Evolutionary conservation across 2,797 vertebrate genomes (phyloP).

Genomic region (Hypotaenidia okinawae): DNA sequence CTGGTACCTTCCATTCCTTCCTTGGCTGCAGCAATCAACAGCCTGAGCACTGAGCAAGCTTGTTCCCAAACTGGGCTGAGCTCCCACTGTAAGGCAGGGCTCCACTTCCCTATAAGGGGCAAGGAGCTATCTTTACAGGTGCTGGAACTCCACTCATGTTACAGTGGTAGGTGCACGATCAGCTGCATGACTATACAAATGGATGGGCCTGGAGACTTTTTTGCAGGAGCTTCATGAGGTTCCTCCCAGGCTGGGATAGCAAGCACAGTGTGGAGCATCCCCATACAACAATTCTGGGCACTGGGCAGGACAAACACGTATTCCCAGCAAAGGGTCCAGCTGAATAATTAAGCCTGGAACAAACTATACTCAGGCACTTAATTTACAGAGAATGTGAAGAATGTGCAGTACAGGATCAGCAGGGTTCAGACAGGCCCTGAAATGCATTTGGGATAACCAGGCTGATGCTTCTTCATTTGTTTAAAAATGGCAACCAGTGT

Average conservation of each 20-base stretch:
- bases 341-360: not conserved
- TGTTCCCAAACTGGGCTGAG: not conserved
- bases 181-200: not conserved
- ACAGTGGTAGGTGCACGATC: not conserved
- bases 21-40: not conserved
- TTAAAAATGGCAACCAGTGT: not conserved
- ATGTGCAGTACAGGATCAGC: not conserved
- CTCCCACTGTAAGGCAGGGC: not conserved
- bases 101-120: not conserved
- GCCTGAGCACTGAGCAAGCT: not conserved
- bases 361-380: not conserved
- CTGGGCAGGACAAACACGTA: not conserved
- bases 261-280: not conserved
- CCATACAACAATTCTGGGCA: not conserved
- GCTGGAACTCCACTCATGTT: not conserved
- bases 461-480: not conserved
- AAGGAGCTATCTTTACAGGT: not conserved
- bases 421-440: not conserved
- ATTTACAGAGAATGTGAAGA: not conserved
- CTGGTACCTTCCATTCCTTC: not conserved
- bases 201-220: not conserved
- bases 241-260: not conserved
- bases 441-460: not conserved
- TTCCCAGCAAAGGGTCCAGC: not conserved
- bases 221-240: not conserved